Conservation (phyloP, 2,113 vertebrate genomes). For the Triplophysa siluroides region DNA sequence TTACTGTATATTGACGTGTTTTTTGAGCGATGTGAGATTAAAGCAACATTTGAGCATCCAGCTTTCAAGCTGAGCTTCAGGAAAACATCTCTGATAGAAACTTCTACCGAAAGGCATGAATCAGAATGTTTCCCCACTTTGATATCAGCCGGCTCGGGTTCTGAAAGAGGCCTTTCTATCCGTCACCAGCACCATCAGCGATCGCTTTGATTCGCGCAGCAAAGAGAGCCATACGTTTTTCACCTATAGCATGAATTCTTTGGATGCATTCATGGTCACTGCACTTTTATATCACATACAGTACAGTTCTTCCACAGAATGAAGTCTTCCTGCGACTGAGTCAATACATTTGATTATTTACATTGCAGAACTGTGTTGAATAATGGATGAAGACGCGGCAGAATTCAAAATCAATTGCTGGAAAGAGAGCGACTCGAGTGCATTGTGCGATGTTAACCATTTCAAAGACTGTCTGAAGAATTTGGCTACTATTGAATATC, state of each 20-base stretch:
- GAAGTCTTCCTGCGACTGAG: not conserved
- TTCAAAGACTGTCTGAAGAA: not conserved
- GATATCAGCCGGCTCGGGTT: constrained; percentile 29
- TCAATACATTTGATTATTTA: constrained; percentile 1
- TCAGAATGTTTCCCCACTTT: not conserved
- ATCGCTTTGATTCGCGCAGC: constrained; percentile 38
- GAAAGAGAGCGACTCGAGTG: not conserved
- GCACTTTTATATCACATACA: not conserved
- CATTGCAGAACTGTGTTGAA: not conserved
- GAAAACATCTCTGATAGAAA: constrained; percentile 9
- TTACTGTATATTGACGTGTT: constrained; percentile 17
- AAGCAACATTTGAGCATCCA: constrained; percentile 25
- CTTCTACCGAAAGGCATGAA: constrained; percentile 3
- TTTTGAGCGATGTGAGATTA: constrained; percentile 18
- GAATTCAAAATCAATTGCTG: not conserved
- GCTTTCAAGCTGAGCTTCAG: constrained; percentile 7
- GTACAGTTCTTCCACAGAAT: not conserved
- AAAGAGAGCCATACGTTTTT: constrained; percentile 1
- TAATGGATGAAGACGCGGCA: not conserved
- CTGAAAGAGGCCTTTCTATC: constrained; percentile 30
- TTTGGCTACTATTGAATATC: not conserved
- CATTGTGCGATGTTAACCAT: not conserved
- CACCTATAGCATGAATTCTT: constrained; percentile 22
- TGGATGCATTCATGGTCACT: constrained; percentile 4
- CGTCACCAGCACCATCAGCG: constrained; percentile 25